Percentiles rank a stretch among this genome's conserved stretches.
phyloP scores from a whole-genome alignment of 92 coral and sea anemone genomes.

The Epizoanthus scotinus region DNA sequence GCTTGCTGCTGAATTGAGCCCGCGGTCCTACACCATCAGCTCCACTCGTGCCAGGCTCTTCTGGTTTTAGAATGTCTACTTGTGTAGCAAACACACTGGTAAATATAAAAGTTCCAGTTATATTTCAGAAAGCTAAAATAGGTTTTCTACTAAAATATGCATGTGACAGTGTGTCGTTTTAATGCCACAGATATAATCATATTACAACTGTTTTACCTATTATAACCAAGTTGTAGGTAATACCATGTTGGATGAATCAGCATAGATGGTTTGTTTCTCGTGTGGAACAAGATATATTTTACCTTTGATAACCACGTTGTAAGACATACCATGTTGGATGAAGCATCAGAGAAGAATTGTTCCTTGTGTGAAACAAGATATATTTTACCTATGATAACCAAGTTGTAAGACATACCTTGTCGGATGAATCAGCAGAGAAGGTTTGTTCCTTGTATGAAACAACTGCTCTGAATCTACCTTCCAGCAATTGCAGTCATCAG shows the following conservation, averaged over 20 bases:
- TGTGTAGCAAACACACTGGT: constrained; percentile 83
- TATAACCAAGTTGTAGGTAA: too few relatives aligned
- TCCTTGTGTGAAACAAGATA: constrained; percentile 58
- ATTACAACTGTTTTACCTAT: too few relatives aligned
- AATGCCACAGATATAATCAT: too few relatives aligned
- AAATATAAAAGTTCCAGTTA: neutral
- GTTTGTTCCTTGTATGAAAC: constrained; percentile 86
- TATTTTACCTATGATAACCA: too few relatives aligned
- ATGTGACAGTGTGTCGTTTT: too few relatives aligned
- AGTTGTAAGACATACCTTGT: constrained; percentile 26
- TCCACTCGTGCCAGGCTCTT: constrained; percentile 42
- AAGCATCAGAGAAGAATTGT: constrained; percentile 63
- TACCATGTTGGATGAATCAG: too few relatives aligned
- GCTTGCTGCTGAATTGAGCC: constrained; percentile 55
- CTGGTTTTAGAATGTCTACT: constrained; percentile 74
- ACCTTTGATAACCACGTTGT: too few relatives aligned
- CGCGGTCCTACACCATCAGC: constrained; percentile 44
- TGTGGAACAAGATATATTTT: too few relatives aligned
- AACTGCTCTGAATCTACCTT: constrained; percentile 93
- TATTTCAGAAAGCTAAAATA: neutral
- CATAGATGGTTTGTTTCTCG: too few relatives aligned
- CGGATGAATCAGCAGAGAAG: constrained; percentile 83
- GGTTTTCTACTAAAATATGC: too few relatives aligned
- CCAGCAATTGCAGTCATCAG: constrained; percentile 85
- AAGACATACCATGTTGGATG: constrained; percentile 64